Percentiles rank a stretch among this genome's conserved stretches.
Evolutionary conservation across 2,797 vertebrate genomes (phyloP).

Genomic region (Cossypha polioptera): DNA sequence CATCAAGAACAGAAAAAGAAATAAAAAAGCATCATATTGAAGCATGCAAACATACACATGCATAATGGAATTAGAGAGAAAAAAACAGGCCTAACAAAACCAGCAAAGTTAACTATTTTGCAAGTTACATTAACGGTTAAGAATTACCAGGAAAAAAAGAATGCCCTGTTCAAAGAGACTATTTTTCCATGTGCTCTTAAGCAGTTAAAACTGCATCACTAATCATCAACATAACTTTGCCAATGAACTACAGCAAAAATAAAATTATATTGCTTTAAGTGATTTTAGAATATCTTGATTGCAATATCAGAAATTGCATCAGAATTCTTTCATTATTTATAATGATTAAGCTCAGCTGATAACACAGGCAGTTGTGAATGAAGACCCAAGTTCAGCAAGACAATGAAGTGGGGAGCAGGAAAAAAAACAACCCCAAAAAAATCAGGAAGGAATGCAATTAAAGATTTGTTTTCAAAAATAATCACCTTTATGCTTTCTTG

Average conservation of each 20-base stretch:
- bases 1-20: neutral
- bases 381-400: neutral
- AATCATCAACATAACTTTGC: neutral
- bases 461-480: constrained; percentile 65
- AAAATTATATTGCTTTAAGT: neutral
- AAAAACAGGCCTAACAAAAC: neutral
- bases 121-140: neutral
- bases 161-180: neutral
- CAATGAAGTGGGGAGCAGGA: neutral
- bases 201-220: neutral
- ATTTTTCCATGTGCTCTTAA: neutral
- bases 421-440: neutral
- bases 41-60: neutral
- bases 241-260: neutral
- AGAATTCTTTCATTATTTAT: neutral
- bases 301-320: neutral
- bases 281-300: neutral
- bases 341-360: neutral
- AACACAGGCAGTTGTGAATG: neutral
- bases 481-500: constrained; percentile 98
- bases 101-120: neutral
- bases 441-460: constrained; percentile 17
- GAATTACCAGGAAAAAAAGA: neutral
- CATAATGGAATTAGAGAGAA: neutral
- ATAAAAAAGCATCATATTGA: neutral